phyloP scores from a whole-genome alignment of 2,888 invertebrate species.

The Melinaea marsaeus region DNA sequence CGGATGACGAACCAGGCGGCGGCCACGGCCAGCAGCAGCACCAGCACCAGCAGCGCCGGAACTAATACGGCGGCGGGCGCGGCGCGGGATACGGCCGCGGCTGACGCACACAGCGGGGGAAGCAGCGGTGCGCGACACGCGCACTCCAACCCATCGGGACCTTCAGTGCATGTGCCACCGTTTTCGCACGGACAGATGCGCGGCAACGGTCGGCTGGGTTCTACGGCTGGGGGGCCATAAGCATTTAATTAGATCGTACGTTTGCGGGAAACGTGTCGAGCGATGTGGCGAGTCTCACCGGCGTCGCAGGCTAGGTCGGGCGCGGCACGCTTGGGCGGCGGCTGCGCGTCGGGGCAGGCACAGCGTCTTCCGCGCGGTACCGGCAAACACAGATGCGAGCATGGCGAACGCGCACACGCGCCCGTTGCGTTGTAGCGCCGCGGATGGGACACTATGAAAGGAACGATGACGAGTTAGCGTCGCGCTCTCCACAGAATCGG shows the following conservation, averaged over 20 bases:
- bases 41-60: slow-evolving; percentile 87
- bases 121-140: slow-evolving; percentile 78
- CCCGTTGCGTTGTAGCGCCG: slow-evolving; percentile 87
- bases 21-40: slow-evolving; percentile 85
- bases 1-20: slow-evolving; percentile 89
- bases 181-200: slow-evolving; percentile 91
- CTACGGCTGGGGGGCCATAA: slow-evolving; percentile 75
- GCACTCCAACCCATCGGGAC: slow-evolving; percentile 80
- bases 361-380: slow-evolving; percentile 94
- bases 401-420: slow-evolving; percentile 83
- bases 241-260: slow-evolving; percentile 12
- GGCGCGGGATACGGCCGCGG: slow-evolving; percentile 77
- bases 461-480: not conserved
- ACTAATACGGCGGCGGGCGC: slow-evolving; percentile 86
- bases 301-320: slow-evolving; percentile 89
- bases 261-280: no score
- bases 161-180: slow-evolving; percentile 85
- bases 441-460: slow-evolving; percentile 84
- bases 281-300: slow-evolving; percentile 54
- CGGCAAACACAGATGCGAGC: slow-evolving; percentile 95
- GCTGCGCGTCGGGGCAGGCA: slow-evolving; percentile 89
- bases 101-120: slow-evolving; percentile 84
- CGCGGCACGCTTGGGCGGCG: slow-evolving; percentile 74
- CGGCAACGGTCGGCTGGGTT: slow-evolving; percentile 85
- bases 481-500: not conserved